A percentile compares a stretch with the other conserved stretches of the same genome.
phyloP scores from a whole-genome alignment of 2,888 invertebrate genomes.

The Hartigia nigra region DNA sequence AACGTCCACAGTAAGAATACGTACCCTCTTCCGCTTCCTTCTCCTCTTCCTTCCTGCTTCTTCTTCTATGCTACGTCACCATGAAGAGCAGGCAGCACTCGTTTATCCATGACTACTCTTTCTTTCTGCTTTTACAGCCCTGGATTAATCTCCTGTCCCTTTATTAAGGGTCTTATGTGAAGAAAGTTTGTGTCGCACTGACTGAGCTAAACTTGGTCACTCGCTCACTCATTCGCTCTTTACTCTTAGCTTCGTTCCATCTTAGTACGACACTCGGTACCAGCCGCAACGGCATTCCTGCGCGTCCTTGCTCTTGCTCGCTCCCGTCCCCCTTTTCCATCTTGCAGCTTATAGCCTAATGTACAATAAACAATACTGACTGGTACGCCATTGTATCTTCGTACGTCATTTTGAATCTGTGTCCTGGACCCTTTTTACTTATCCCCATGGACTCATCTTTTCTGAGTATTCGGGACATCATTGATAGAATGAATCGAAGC shows the following conservation, averaged over 20 bases:
- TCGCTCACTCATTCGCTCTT: constrained; percentile 9
- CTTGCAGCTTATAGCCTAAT: constrained; percentile 16
- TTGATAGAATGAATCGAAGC: neutral
- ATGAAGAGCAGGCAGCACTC: constrained; percentile 24
- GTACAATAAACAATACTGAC: constrained; percentile 41
- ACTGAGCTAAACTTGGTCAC: constrained; percentile 2
- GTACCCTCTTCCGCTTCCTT: constrained; percentile 1
- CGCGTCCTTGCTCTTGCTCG: constrained; percentile 30
- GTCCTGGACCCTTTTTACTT: constrained; percentile 14
- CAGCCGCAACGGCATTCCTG: constrained; percentile 37
- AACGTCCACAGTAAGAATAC: neutral
- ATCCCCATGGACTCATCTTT: neutral
- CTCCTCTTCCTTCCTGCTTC: neutral
- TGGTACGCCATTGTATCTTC: constrained; percentile 39
- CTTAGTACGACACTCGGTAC: constrained; percentile 34
- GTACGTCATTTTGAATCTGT: constrained; percentile 29
- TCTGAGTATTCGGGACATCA: neutral
- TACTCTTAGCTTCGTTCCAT: constrained; percentile 33
- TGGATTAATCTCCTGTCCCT: constrained; percentile 40
- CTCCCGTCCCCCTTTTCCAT: constrained; percentile 25
- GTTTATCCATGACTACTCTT: constrained; percentile 29
- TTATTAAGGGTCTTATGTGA: constrained; percentile 13
- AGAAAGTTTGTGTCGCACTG: constrained; percentile 3
- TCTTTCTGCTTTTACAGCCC: constrained; percentile 31
- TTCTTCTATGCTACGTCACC: constrained; percentile 9